Conservation (phyloP, 2,888 invertebrate genomes). For the Alentia gelatinosa region DNA sequence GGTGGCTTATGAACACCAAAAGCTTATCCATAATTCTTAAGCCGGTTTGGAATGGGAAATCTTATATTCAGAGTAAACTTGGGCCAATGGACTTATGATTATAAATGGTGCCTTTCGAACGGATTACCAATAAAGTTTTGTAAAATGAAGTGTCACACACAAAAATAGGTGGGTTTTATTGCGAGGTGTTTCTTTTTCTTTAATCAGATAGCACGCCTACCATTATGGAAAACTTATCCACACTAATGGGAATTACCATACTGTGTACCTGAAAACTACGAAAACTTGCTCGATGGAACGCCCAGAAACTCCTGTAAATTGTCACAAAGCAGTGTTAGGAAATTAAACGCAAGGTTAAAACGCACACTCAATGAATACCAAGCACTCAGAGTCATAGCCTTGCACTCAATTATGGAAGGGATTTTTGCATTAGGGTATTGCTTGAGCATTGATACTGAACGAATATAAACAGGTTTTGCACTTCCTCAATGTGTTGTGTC, state of each 20-base stretch:
- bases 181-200: background rate
- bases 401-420: background rate
- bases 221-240: background rate
- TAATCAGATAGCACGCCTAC: background rate
- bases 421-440: no score
- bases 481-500: no score
- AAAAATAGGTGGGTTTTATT: background rate
- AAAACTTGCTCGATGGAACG: background rate
- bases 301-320: conserved; percentile 1
- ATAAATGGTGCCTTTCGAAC: no score
- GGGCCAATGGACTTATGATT: no score
- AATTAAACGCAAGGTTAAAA: background rate
- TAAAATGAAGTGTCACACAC: no score
- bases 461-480: no score
- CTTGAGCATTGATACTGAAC: no score
- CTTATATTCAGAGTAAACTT: no score
- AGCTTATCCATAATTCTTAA: no score
- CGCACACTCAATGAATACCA: background rate
- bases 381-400: background rate
- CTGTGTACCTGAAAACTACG: background rate
- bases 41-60: no score
- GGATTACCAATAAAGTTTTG: no score
- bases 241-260: background rate
- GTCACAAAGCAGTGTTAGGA: background rate
- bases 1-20: no score